phyloP scores from a whole-genome alignment of 2,888 invertebrate genomes.

The Epinotia bilunana region DNA sequence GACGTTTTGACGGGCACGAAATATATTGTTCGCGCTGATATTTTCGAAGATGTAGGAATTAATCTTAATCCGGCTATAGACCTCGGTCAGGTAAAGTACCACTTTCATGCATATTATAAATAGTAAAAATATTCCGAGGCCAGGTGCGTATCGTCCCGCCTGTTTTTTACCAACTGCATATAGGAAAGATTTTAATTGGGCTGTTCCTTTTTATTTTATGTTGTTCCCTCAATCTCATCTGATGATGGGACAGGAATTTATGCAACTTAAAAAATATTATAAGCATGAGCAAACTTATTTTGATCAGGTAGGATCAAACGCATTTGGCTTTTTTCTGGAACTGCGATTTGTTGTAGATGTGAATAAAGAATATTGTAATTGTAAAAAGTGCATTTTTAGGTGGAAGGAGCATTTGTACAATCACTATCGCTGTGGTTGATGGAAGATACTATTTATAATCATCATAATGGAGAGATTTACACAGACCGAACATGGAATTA shows the following conservation, averaged over 20 bases:
- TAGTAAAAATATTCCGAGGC: not conserved
- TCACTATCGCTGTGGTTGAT: slow-evolving; percentile 56
- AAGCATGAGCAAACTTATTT: not conserved
- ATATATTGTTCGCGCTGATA: slow-evolving; percentile 60
- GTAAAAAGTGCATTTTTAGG: slow-evolving; percentile 21
- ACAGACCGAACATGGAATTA: slow-evolving; percentile 64
- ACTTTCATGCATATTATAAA: not conserved
- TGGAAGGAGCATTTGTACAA: slow-evolving; percentile 47
- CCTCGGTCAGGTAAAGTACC: slow-evolving; percentile 40
- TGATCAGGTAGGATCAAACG: not conserved
- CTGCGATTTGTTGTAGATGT: not conserved
- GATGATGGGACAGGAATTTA: not conserved
- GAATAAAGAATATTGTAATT: not conserved
- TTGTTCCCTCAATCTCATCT: not conserved
- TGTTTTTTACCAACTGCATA: not conserved
- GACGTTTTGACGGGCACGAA: slow-evolving; percentile 62
- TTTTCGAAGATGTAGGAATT: slow-evolving; percentile 53
- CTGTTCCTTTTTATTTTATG: not conserved
- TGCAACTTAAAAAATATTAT: too few relatives aligned
- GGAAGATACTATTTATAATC: slow-evolving; percentile 57
- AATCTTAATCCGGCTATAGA: slow-evolving; percentile 44
- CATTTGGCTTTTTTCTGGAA: not conserved
- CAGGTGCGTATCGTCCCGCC: not conserved
- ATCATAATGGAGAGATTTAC: slow-evolving; percentile 56
- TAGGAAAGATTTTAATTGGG: not conserved